These are phyloP conservation scores for Mormyrus iriodes DNA, from an alignment of 2,113 vertebrate genomes.

Conservation along the genomic window DNA sequence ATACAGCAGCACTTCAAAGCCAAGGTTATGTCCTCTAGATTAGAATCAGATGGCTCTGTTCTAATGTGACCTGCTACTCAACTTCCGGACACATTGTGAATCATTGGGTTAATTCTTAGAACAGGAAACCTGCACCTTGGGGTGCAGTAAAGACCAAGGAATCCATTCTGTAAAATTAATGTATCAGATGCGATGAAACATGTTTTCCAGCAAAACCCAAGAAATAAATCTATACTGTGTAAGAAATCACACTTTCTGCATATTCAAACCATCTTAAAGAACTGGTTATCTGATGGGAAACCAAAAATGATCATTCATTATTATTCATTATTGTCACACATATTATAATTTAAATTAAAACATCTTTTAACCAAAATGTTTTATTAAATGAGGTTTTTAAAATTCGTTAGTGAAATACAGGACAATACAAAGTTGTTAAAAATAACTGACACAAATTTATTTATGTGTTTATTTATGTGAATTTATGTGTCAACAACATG, in stretches of 20 bases:
- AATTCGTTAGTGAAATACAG: not conserved
- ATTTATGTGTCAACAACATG: not conserved
- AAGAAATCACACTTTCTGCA: not conserved
- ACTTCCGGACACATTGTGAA: constrained; percentile 15
- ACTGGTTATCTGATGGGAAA: not conserved
- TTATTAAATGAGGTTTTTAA: not conserved
- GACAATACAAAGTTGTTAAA: not conserved
- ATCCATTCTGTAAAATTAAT: not conserved
- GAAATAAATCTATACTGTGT: not conserved
- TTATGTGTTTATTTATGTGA: too few species aligned
- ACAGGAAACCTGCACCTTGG: not conserved
- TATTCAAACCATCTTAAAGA: not conserved
- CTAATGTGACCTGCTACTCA: constrained; percentile 25
- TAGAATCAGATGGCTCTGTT: constrained; percentile 27
- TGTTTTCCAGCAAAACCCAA: not conserved
- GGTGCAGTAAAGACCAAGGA: not conserved
- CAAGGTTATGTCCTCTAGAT: constrained; percentile 20
- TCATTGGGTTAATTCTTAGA: not conserved
- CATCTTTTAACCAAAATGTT: not conserved
- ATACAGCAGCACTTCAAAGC: constrained; percentile 21
- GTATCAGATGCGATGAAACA: not conserved
- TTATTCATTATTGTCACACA: not conserved
- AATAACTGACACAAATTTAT: not conserved
- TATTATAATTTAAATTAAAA: not conserved
- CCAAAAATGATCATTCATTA: not conserved